Base-by-base conservation (phyloP, 2,113 vertebrate genomes). In the Aplodontia rufa region DNA sequence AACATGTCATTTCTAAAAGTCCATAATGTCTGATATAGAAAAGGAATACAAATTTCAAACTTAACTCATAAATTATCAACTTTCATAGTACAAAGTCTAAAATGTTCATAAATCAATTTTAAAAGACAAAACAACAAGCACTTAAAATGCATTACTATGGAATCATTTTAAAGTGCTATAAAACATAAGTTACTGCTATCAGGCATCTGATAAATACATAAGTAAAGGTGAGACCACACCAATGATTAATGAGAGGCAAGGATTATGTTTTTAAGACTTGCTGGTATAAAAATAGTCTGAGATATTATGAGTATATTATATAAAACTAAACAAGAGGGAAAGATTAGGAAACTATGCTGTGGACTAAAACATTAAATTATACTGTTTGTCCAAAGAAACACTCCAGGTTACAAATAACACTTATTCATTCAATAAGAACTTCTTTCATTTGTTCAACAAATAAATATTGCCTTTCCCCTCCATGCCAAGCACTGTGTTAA, bases 311-410 rank as follows among this genome's bases (percentile, higher is more conserved):
- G 49, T 49, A 58, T 37, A 35, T 66, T 85, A 83, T 22, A 37
- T 60, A 79, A 26, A 89, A 79, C 28, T 10, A 66, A 85, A 40
- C 10, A 71, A 45, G 16, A n/a, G 9, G 19, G 12, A 0, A 35
- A 10, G 19, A 53, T 53, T 22, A 74, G 40, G 47, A 96, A 94
- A 93, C 35, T 14, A 6, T 42, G 32, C 10, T 87, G 69, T 53
- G 32, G n/a, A 40, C 26, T 76, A 64, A 92, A 91, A 93, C 69
- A 83, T 64, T 30, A 91, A 96, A 83, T 79, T n/a, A 37, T 37
- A 86, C 3, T 69, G 62, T 55, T 55, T 53, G 42, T 64, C 42
- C 28, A 66, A 95, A 90, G 26, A n/a, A 91, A 97, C 76, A 68
- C 1, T 66, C 66, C 58, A 83, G 37, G 87, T 95, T 79, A 87